Evolutionary conservation across 2,888 invertebrate genomes (phyloP), one percentile per base, ranked within the genome.

Genomic region (Ormyrus thymus): DNA sequence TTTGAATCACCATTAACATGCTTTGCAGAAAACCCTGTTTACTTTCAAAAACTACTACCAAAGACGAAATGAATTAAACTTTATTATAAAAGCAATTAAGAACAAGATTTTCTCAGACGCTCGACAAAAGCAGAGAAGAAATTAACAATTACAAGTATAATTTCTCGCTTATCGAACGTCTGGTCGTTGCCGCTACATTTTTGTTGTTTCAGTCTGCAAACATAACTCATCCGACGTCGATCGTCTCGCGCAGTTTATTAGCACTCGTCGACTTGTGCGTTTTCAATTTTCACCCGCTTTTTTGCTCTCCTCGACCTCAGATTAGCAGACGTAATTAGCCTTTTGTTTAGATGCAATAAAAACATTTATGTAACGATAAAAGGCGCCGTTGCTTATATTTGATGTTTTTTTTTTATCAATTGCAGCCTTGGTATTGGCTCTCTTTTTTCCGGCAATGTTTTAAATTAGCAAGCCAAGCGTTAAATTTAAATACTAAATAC

Each of bases 301-400:
- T 55, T 73, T 43, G 6, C 29, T 48, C n/a, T 29, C 74, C 62
- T 62, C 15, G 29, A 5, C n/a, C 13, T 8, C 9, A 29, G 29
- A 29, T 29, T 29, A 29, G 29, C 29, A 29, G 29, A 29, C 48
- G 11, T 66, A 74, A 74, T 66, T 66, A 46, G n/a, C 7, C 56
- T 50, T 68, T 66, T 68, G 53, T 75, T 53, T 61, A 5, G 50
- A 46, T 7, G 45, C 50, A 13, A 53, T 53, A 50, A 71, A 46
- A 68, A 58, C 56, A 48, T 75, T 59, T 75, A 66, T 61, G 56
- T 48, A 75, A 59, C 51, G 50, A 68, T 45, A 68, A 68, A 68
- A 6, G 29, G 6, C 59, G 56, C 13, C 11, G 58, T 55, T 66
- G 58, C 29, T 29, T 29, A 29, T 29, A 29, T 29, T 29, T 29